Evolutionary conservation across 2,797 vertebrate species (phyloP).

Genomic region (Pelochelys cantorii): DNA sequence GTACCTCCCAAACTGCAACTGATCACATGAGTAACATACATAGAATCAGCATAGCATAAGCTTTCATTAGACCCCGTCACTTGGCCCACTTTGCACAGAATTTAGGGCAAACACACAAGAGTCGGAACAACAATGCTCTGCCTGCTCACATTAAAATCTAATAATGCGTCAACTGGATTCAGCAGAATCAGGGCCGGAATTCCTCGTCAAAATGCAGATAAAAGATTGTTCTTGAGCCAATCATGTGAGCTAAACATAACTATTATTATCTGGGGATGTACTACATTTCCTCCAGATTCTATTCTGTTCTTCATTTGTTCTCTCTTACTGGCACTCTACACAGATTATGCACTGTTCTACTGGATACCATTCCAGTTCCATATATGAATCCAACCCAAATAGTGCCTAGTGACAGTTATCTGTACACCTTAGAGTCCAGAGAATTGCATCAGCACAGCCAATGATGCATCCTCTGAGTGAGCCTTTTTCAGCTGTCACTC

Average conservation of each 20-base stretch:
- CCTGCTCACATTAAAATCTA: too few relatives aligned
- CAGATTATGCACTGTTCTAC: not conserved
- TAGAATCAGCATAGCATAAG: too few relatives aligned
- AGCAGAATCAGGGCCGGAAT: not conserved
- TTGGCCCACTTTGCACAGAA: too few relatives aligned
- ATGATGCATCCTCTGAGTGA: not conserved
- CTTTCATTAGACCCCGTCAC: too few relatives aligned
- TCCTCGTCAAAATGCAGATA: not conserved
- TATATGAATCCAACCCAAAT: not conserved
- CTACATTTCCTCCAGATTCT: not conserved
- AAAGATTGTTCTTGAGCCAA: not conserved
- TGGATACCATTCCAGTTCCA: not conserved
- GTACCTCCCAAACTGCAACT: too few relatives aligned
- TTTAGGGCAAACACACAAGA: too few relatives aligned
- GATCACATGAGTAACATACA: too few relatives aligned
- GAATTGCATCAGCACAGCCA: not conserved
- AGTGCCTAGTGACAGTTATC: not conserved
- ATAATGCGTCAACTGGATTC: too few relatives aligned
- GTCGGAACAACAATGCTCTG: too few relatives aligned
- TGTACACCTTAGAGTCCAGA: not conserved
- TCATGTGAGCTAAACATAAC: rapidly evolving
- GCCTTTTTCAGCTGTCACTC: not conserved
- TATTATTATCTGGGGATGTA: not conserved
- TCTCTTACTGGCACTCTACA: not conserved
- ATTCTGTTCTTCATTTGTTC: not conserved